Base-by-base conservation (phyloP, 2,888 invertebrate genomes). In the Platycheirus albimanus region DNA sequence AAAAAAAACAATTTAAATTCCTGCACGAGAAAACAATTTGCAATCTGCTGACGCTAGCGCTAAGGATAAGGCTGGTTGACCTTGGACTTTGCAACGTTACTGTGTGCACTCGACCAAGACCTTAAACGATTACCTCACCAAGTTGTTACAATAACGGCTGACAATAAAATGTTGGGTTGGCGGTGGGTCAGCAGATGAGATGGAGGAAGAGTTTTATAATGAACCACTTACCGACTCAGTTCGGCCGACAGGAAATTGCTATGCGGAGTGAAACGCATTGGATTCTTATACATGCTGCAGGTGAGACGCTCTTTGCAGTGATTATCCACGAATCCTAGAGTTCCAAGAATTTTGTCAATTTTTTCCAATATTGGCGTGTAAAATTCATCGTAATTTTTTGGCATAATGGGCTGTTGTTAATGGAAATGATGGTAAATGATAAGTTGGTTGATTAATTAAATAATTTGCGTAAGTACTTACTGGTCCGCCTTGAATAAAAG, bases 171-270 rank as follows among this genome's bases (percentile, higher is more conserved):
- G n/a, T n/a, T n/a, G n/a, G n/a, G n/a, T n/a, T n/a, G n/a, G n/a
- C n/a, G n/a, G n/a, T n/a, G n/a, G n/a, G n/a, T n/a, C n/a, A n/a
- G n/a, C n/a, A n/a, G n/a, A n/a, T n/a, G n/a, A n/a, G n/a, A n/a
- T n/a, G n/a, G n/a, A n/a, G n/a, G n/a, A n/a, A n/a, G 36, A 54
- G 2, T 19, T 33, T 28, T 24, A 11, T 20, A 11, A 3, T 4
- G 49, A 24, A 43, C 47, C 52, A 92, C 94, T 93, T 90, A 97
- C 97, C 97, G 96, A 93, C 97, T 97, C 51, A 97, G 92, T 89
- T 97, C 96, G 45, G 95, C 95, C 15, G 97, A 97, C 64, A 97
- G 93, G 78, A 96, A 93, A 90, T 97, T 97, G 89, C 97, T 97
- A 89, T 96, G 95, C 0, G 97, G 97, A 78, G 96, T 94, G 87